phyloP scores from a whole-genome alignment of 2,888 invertebrate genomes.

The Callimorpha dominula region DNA sequence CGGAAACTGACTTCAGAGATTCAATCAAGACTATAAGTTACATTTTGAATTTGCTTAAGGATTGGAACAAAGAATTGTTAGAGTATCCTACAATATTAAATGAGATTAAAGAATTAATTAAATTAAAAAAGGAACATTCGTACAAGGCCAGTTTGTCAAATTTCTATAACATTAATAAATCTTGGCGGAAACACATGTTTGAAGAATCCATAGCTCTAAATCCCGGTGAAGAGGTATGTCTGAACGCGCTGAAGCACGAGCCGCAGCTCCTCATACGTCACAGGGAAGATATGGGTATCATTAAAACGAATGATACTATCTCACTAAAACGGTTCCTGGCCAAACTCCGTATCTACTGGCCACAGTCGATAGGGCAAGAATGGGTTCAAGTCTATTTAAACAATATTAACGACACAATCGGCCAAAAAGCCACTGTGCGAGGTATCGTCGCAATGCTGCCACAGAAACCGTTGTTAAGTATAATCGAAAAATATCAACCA shows the following conservation, averaged over 20 bases:
- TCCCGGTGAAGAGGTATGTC: constrained; percentile 60
- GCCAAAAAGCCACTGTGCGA: constrained; percentile 61
- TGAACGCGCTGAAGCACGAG: constrained; percentile 76
- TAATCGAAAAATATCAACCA: constrained; percentile 68
- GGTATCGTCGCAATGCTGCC: constrained; percentile 66
- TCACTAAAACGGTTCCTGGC: constrained; percentile 56
- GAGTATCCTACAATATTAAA: constrained; percentile 62
- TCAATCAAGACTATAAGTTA: constrained; percentile 20
- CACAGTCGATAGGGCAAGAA: constrained; percentile 52
- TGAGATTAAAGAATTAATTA: constrained; percentile 61
- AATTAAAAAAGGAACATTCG: constrained; percentile 57
- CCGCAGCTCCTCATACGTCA: constrained; percentile 61
- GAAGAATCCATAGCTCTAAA: constrained; percentile 66
- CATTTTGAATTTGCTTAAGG: constrained; percentile 58
- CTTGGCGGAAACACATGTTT: constrained; percentile 70
- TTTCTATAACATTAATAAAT: constrained; percentile 70
- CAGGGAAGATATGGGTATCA: constrained; percentile 50
- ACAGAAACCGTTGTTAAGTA: constrained; percentile 51
- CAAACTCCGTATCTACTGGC: constrained; percentile 72
- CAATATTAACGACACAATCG: constrained; percentile 52
- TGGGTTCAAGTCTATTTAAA: constrained; percentile 59
- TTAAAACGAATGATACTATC: constrained; percentile 56
- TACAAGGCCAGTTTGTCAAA: constrained; percentile 56
- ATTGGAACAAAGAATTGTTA: constrained; percentile 64
- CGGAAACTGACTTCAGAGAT: background rate